Evolutionary conservation across 2,113 vertebrate genomes (phyloP).

Genomic region (Vidua chalybeata): DNA sequence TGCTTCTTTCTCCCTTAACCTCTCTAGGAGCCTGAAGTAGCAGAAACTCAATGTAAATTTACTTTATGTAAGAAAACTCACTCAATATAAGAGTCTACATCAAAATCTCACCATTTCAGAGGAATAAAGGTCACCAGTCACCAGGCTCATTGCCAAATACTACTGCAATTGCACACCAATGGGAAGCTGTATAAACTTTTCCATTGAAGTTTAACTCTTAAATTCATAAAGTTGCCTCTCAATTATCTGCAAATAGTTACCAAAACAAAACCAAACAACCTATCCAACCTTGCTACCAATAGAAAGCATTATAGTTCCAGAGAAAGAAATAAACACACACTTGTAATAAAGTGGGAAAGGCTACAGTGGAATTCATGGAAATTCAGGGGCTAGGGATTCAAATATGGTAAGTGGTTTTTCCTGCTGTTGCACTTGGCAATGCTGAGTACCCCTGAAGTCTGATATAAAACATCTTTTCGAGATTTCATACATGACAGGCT

Average conservation of each 20-base stretch:
- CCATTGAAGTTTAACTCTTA: not conserved
- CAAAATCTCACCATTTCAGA: not conserved
- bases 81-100: rapidly evolving
- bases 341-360: not conserved
- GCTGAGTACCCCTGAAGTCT: too few relatives aligned
- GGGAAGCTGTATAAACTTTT: not conserved
- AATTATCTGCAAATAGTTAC: not conserved
- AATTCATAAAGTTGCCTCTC: not conserved
- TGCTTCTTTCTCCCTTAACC: not conserved
- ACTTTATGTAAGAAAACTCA: not conserved
- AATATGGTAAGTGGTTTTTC: rapidly evolving
- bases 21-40: not conserved
- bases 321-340: not conserved
- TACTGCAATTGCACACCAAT: not conserved
- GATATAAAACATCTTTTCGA: not conserved
- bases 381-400: not conserved
- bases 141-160: not conserved
- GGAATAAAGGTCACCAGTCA: not conserved
- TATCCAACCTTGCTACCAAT: not conserved
- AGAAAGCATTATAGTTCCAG: not conserved
- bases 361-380: rapidly evolving
- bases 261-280: not conserved
- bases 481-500: not conserved
- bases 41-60: not conserved
- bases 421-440: not conserved